A percentile compares a stretch with the other conserved stretches of the same genome.
These are phyloP conservation scores for Otus sunia DNA, from an alignment of 2,113 vertebrate genomes.

Conservation along the genomic window DNA sequence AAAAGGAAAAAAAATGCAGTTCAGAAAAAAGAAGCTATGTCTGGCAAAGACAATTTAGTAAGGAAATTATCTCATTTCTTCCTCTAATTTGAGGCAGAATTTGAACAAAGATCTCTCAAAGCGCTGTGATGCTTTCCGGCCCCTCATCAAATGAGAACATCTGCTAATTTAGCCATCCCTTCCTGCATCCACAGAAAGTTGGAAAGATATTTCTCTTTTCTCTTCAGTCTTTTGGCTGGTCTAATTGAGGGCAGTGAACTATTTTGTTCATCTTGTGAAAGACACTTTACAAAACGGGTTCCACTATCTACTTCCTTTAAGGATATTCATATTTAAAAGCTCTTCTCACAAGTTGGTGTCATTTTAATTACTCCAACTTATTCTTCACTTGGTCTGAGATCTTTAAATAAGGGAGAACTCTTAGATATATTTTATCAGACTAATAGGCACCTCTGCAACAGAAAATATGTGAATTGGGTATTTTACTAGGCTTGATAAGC, in stretches of 20 bases:
- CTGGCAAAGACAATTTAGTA: neutral
- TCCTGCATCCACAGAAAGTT: neutral
- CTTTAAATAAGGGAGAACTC: neutral
- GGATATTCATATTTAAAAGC: neutral
- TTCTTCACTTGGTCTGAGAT: neutral
- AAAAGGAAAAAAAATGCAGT: neutral
- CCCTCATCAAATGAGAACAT: neutral
- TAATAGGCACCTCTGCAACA: neutral
- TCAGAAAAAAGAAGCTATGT: neutral
- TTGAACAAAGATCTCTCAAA: neutral
- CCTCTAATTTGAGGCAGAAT: neutral
- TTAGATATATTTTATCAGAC: neutral
- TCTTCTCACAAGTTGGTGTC: neutral
- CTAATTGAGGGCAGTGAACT: constrained; percentile 40
- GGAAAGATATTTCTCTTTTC: constrained; percentile 12
- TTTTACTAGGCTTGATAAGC: neutral
- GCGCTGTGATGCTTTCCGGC: neutral
- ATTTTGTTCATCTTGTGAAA: constrained; percentile 22
- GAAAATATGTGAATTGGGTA: neutral
- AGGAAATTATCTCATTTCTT: neutral
- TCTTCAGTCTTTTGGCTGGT: neutral
- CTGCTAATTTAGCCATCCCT: constrained; percentile 18
- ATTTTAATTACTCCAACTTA: constrained; percentile 9
- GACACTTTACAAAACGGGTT: constrained; percentile 7
- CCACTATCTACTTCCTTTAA: neutral